phyloP scores from a whole-genome alignment of 2,797 vertebrate genomes.

The Hybognathus amarus region DNA sequence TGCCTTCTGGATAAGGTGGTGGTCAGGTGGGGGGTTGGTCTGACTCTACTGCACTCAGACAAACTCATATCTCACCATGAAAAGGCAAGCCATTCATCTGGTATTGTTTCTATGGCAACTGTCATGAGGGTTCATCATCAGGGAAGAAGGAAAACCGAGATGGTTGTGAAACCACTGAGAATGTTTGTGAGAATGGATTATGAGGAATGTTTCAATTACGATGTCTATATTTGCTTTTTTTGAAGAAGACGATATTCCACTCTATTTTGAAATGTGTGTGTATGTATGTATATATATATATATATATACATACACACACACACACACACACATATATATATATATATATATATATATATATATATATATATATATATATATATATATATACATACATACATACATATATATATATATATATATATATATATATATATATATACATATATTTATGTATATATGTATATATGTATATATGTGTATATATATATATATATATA shows the following conservation, averaged over 20 bases:
- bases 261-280: slow-evolving; percentile 34
- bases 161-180: slow-evolving; percentile 62
- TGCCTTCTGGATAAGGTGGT: slow-evolving; percentile 77
- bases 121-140: slow-evolving; percentile 62
- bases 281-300: neutral
- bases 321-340: too few relatives aligned
- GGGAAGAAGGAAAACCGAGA: slow-evolving; percentile 57
- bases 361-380: too few relatives aligned
- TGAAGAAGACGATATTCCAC: slow-evolving; percentile 27
- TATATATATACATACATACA: too few relatives aligned
- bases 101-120: slow-evolving; percentile 69
- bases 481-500: too few relatives aligned
- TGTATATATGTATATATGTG: too few relatives aligned
- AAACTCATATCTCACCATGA: slow-evolving; percentile 65
- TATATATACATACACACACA: too few relatives aligned
- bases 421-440: too few relatives aligned
- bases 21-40: slow-evolving; percentile 36
- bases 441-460: too few relatives aligned
- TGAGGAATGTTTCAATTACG: slow-evolving; percentile 66
- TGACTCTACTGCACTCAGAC: slow-evolving; percentile 54
- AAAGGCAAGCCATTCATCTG: slow-evolving; percentile 63
- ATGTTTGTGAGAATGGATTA: slow-evolving; percentile 46
- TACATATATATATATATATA: too few relatives aligned
- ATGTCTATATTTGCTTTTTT: slow-evolving; percentile 69
- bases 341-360: too few relatives aligned